Conservation (phyloP, 2,797 vertebrate species). For the Tapirus indicus region DNA sequence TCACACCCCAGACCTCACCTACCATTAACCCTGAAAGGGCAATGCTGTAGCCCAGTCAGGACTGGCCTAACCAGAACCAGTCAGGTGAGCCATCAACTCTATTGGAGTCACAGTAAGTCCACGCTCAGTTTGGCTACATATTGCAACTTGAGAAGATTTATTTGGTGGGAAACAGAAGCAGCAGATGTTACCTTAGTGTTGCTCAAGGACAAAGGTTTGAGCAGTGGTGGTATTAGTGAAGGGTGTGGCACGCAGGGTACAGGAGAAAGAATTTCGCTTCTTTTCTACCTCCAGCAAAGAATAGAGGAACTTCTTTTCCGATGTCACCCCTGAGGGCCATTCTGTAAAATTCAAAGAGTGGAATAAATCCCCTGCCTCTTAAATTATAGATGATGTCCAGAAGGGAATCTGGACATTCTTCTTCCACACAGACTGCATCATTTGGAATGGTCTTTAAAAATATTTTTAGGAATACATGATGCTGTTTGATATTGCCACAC, state of each 20-base stretch:
- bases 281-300: neutral
- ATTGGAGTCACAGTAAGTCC: neutral
- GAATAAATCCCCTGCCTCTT: neutral
- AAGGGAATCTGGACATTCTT: neutral
- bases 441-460: neutral
- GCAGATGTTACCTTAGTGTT: neutral
- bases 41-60: neutral
- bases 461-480: neutral
- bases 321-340: neutral
- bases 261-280: neutral
- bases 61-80: neutral
- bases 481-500: neutral
- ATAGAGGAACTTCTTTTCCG: neutral
- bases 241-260: accelerated
- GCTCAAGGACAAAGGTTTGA: neutral
- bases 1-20: accelerated
- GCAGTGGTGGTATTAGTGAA: neutral
- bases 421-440: neutral
- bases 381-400: neutral
- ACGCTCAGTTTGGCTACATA: neutral
- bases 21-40: neutral
- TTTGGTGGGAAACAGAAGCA: neutral
- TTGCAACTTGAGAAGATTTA: neutral
- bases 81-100: neutral
- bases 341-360: neutral